A percentile compares a stretch with the other conserved stretches of the same genome.
These are phyloP conservation scores for Macrosoma leucophasiata DNA, from an alignment of 2,888 invertebrate genomes.

Conservation along the genomic window DNA sequence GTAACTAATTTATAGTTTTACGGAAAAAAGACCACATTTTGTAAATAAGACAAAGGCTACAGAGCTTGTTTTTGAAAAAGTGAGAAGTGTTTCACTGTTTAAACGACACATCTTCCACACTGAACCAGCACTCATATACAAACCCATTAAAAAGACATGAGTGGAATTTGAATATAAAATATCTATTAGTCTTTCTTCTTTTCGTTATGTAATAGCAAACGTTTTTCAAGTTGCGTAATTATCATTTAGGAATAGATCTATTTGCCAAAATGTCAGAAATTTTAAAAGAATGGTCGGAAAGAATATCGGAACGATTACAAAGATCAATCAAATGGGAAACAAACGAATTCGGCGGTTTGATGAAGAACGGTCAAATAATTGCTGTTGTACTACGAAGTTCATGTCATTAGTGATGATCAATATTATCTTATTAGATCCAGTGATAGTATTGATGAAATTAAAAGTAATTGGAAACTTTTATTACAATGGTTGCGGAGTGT, in stretches of 20 bases:
- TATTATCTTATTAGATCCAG: conserved; percentile 59
- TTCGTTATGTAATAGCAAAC: no score
- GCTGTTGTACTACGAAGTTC: conserved; percentile 70
- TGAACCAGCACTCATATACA: no score
- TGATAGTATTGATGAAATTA: conserved; percentile 50
- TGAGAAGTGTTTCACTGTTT: no score
- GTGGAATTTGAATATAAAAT: no score
- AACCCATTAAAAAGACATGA: no score
- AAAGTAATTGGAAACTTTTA: conserved; percentile 71
- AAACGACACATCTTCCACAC: no score
- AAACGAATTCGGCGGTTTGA: conserved; percentile 70
- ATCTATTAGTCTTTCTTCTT: no score
- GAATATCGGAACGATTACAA: conserved; percentile 73
- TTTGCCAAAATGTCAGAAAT: conserved; percentile 69
- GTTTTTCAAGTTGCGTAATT: no score
- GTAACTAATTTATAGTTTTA: no score
- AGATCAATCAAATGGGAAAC: conserved; percentile 70
- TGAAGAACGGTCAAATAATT: conserved; percentile 75
- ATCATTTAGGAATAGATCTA: not conserved
- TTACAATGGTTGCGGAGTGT: conserved; percentile 69
- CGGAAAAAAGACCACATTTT: no score
- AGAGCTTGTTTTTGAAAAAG: no score
- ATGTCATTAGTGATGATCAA: conserved; percentile 75
- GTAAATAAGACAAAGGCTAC: no score
- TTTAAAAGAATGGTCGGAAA: conserved; percentile 77